These are phyloP conservation scores for Tetragonula carbonaria DNA, from an alignment of 2,888 invertebrate genomes.

Conservation along the genomic window DNA sequence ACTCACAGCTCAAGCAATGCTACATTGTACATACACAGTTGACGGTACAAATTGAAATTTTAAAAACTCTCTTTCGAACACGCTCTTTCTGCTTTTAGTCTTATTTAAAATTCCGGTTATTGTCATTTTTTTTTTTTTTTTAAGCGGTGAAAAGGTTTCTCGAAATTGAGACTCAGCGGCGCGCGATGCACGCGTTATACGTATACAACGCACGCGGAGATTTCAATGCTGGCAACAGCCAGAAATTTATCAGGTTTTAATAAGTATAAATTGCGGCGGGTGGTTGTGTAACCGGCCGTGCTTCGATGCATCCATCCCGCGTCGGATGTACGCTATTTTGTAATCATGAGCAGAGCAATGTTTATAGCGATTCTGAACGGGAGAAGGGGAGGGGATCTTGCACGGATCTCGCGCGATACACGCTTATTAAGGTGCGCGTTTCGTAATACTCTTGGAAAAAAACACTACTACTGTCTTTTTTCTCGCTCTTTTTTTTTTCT, in stretches of 20 bases:
- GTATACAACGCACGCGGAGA: constrained; percentile 10
- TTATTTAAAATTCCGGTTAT: neutral
- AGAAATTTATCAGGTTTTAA: constrained; percentile 68
- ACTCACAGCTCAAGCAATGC: neutral
- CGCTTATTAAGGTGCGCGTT: constrained; percentile 79
- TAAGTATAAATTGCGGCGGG: constrained; percentile 69
- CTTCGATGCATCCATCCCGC: constrained; percentile 79
- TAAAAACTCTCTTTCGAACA: neutral
- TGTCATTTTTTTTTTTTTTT: no score
- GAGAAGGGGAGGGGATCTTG: constrained; percentile 61
- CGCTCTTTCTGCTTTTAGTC: neutral
- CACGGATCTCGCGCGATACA: constrained; percentile 79
- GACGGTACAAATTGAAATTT: neutral
- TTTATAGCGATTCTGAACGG: constrained; percentile 76
- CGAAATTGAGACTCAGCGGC: neutral
- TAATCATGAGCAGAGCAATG: constrained; percentile 82
- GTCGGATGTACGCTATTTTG: constrained; percentile 83
- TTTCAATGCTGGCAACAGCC: constrained; percentile 49
- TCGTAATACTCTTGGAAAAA: constrained; percentile 77
- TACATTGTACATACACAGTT: neutral
- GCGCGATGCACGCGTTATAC: neutral
- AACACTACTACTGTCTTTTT: constrained; percentile 61
- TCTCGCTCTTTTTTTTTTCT: constrained; percentile 51
- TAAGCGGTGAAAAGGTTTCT: neutral
- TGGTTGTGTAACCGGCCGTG: constrained; percentile 66